Conservation (phyloP, 1,140 invertebrate species). For the Meloidogyne floridensis region DNA sequence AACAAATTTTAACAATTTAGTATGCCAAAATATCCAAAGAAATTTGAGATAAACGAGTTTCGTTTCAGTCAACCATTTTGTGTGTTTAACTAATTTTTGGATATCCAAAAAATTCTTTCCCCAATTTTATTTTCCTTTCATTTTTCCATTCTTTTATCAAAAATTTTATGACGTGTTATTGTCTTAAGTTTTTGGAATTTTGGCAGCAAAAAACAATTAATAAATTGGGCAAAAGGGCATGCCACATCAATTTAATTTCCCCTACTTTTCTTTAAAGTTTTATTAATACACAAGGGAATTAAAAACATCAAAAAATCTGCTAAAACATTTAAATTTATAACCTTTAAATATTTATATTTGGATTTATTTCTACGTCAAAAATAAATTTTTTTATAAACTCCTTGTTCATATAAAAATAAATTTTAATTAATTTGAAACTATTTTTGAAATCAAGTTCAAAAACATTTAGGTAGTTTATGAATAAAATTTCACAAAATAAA, state of each 20-base stretch:
- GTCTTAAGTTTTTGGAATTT: not conserved
- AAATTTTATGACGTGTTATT: not conserved
- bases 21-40: not conserved
- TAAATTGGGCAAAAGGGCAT: not conserved
- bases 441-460: too few species aligned
- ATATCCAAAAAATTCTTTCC: not conserved
- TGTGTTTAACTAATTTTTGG: not conserved
- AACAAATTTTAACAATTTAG: constrained; percentile 2
- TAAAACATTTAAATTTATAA: too few species aligned
- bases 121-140: not conserved
- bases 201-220: not conserved
- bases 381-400: too few species aligned
- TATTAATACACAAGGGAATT: not conserved
- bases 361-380: too few species aligned
- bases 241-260: not conserved
- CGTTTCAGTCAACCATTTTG: not conserved
- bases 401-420: too few species aligned
- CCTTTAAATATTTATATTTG: too few species aligned
- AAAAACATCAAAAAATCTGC: not conserved
- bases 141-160: not conserved
- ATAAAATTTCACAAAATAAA: too few species aligned
- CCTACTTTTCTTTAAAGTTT: not conserved
- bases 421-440: too few species aligned
- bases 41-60: not conserved
- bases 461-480: too few species aligned